Evolutionary conservation across 2,888 invertebrate genomes (phyloP).

Genomic region (Blastobasis lacticolella): DNA sequence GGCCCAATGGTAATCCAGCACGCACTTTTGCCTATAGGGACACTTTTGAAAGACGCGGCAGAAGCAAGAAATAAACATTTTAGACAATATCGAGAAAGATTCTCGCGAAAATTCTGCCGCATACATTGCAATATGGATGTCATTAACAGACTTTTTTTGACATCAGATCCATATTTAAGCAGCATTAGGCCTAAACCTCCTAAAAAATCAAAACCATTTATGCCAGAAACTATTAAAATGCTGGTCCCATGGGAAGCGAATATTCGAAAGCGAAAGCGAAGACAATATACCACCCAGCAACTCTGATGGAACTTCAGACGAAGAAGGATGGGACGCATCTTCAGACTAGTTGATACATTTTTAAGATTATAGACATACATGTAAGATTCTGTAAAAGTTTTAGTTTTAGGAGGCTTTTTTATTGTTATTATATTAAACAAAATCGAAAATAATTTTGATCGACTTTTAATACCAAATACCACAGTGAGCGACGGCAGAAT

Average conservation of each 20-base stretch:
- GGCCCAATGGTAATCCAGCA: not conserved
- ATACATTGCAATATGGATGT: not conserved
- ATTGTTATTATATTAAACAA: too few relatives aligned
- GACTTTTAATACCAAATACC: too few relatives aligned
- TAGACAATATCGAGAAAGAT: not conserved
- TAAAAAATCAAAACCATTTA: not conserved
- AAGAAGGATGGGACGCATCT: too few relatives aligned
- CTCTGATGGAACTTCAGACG: too few relatives aligned
- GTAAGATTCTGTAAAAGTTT: too few relatives aligned
- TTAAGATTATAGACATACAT: too few relatives aligned
- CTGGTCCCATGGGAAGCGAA: not conserved
- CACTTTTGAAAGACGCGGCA: not conserved
- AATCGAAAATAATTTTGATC: too few relatives aligned
- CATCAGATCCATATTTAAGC: not conserved
- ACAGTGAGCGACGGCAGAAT: too few relatives aligned
- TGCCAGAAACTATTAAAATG: not conserved
- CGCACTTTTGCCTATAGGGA: not conserved
- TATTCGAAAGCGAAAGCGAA: not conserved
- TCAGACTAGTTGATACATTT: too few relatives aligned
- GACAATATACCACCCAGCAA: not conserved
- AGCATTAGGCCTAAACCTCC: not conserved
- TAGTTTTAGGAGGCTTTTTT: too few relatives aligned
- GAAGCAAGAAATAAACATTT: not conserved
- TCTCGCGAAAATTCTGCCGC: not conserved
- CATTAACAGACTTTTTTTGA: not conserved